Evolutionary conservation across 2,888 invertebrate genomes (phyloP).

Genomic region (Tenodera sinensis): DNA sequence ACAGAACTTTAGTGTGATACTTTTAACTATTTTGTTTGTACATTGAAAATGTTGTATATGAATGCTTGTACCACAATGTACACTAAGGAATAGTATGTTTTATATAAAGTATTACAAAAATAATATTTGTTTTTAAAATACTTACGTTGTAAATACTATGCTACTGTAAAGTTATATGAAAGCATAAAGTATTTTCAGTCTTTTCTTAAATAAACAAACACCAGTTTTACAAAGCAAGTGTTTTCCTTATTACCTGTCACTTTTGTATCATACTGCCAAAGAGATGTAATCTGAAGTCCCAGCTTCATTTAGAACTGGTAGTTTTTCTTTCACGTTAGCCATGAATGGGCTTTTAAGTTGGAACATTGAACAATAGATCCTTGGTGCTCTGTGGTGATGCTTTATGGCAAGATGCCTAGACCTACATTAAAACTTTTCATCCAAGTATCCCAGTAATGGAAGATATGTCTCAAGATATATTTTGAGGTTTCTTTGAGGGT

Average conservation of each 20-base stretch:
- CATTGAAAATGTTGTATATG: neutral
- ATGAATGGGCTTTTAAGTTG: too few species aligned
- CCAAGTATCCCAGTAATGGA: too few species aligned
- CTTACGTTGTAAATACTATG: neutral
- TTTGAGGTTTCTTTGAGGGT: too few species aligned
- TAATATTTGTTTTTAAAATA: neutral
- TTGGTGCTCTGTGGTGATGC: too few species aligned
- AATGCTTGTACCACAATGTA: neutral
- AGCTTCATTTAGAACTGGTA: too few species aligned
- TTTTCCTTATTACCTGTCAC: neutral
- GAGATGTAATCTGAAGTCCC: too few species aligned
- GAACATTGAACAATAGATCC: too few species aligned
- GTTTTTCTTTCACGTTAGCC: too few species aligned
- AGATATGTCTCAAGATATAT: too few species aligned
- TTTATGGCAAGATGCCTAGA: too few species aligned
- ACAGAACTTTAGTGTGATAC: neutral
- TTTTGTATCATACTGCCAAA: too few species aligned
- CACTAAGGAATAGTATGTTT: neutral
- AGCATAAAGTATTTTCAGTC: neutral
- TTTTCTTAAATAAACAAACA: neutral
- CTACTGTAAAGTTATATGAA: neutral
- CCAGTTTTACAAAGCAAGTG: neutral
- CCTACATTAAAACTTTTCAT: too few species aligned
- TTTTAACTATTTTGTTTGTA: neutral
- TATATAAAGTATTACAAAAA: neutral